Base-by-base conservation (phyloP, 2,888 invertebrate species). In the Lobophora halterata region DNA sequence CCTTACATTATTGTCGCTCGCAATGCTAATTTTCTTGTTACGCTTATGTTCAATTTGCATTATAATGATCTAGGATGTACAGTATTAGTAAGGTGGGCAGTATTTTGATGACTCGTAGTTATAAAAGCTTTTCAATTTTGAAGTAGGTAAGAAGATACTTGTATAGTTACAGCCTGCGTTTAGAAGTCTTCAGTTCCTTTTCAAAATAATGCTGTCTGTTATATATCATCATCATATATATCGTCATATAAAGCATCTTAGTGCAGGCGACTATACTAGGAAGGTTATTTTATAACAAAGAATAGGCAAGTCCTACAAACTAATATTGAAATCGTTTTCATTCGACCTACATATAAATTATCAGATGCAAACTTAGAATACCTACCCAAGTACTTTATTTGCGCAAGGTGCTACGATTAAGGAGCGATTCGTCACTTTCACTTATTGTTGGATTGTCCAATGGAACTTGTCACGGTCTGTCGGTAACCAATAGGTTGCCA, bases 21-120 rank as follows among this genome's bases (percentile, higher is more conserved):
- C 69, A 71, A 86, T 86, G 86, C 79, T 71, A 86, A 86, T 85
- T 78, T 78, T 79, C 72, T 79, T 63, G 78, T 73, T 78, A 79
- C 76, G 77, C 81, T 71, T 79, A 81, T 81, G 79, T 68, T 26
- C 79, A 77, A 86, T 86, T 86, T 83, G 80, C 85, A 86, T 85
- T 61, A 72, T 80, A 86, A 81, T 82, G 67, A 66, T 67, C 71
- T 79, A 67, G 66, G 66, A 71, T 68, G 71, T 71, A 71, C 64
- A 21, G 34, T 38, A 32, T 41, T 40, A 17, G 13, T 21, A 30
- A 37, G 14, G 18, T 42, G 28, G 31, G 28, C n/a, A n/a, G n/a
- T n/a, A n/a, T n/a, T n/a, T 24, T 20, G 27, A 42, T n/a, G n/a
- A 36, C 19, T 45, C 25, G 33, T 19, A 20, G 8, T n/a, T n/a